These are phyloP conservation scores for Octonoba sinensis DNA, from an alignment of 2,888 invertebrate genomes.

Conservation along the genomic window DNA sequence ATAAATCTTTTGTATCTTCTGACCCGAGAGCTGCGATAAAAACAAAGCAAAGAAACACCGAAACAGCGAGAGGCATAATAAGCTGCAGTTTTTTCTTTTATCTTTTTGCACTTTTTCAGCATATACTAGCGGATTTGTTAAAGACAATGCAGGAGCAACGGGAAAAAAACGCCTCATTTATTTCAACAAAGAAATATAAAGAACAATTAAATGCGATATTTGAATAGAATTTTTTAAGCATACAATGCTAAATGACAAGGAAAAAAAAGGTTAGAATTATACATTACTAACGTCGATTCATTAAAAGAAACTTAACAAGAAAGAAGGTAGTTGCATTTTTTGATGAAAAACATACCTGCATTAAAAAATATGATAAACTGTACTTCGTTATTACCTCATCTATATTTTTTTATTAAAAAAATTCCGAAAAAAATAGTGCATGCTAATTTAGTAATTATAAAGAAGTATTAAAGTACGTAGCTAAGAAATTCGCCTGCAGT, in stretches of 20 bases:
- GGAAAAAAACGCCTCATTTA: slow-evolving; percentile 28
- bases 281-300: slow-evolving; percentile 6
- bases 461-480: no score
- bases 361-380: not conserved
- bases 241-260: not conserved
- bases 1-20: slow-evolving; percentile 45
- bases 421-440: no score
- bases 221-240: slow-evolving; percentile 20
- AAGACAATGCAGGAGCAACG: slow-evolving; percentile 19
- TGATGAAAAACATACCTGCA: not conserved
- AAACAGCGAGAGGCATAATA: slow-evolving; percentile 20
- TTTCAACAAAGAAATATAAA: slow-evolving; percentile 34
- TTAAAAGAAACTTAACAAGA: not conserved
- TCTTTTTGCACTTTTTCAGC: slow-evolving; percentile 13
- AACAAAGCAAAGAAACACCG: no score
- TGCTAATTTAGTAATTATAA: no score
- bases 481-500: no score
- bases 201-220: slow-evolving; percentile 58
- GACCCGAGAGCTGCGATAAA: slow-evolving; percentile 4
- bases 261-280: slow-evolving; percentile 12
- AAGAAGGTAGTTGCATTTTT: not conserved
- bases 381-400: not conserved
- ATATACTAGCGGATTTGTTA: slow-evolving; percentile 29
- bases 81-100: slow-evolving; percentile 19
- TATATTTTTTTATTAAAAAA: no score